Evolutionary conservation across 2,888 invertebrate species (phyloP).

Genomic region (Acronicta aceris): DNA sequence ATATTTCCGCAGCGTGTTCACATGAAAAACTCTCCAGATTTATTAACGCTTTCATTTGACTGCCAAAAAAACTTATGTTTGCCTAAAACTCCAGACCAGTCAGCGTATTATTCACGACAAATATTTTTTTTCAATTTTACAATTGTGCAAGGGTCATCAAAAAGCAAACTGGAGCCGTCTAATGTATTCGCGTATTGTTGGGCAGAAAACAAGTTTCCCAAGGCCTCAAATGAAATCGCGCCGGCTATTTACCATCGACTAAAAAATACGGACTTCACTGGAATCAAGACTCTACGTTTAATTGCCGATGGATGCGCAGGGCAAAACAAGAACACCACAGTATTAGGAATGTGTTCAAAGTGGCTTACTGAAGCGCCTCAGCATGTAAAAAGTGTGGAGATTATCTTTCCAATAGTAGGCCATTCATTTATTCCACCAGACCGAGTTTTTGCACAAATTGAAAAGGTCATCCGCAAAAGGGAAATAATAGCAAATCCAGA

Average conservation of each 20-base stretch:
- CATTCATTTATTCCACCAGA: conserved; percentile 19
- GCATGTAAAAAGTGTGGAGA: conserved; percentile 8
- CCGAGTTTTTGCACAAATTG: conserved; percentile 15
- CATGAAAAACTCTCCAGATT: conserved; percentile 4
- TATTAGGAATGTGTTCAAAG: conserved; percentile 12
- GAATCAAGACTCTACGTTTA: conserved; percentile 5
- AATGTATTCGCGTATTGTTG: conserved; percentile 30
- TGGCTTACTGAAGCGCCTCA: conserved; percentile 10
- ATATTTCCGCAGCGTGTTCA: conserved; percentile 22
- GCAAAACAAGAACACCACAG: conserved; percentile 16
- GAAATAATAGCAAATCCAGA: conserved; percentile 12
- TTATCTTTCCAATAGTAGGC: conserved; percentile 16
- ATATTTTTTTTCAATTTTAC: too few species aligned
- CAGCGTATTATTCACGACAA: too few species aligned
- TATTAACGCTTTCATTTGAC: too few species aligned
- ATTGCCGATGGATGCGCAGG: conserved; percentile 18
- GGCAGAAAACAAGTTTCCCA: conserved; percentile 8
- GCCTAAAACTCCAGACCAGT: too few species aligned
- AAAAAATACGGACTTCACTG: conserved; percentile 5
- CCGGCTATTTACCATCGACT: conserved; percentile 19
- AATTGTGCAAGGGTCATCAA: conserved; percentile 24
- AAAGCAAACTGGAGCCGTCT: conserved; percentile 2
- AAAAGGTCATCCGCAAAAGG: conserved; percentile 8
- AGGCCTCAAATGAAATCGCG: conserved; percentile 22
- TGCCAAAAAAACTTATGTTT: too few species aligned